phyloP scores from a whole-genome alignment of 2,797 vertebrate genomes.

The Peromyscus nudipes region DNA sequence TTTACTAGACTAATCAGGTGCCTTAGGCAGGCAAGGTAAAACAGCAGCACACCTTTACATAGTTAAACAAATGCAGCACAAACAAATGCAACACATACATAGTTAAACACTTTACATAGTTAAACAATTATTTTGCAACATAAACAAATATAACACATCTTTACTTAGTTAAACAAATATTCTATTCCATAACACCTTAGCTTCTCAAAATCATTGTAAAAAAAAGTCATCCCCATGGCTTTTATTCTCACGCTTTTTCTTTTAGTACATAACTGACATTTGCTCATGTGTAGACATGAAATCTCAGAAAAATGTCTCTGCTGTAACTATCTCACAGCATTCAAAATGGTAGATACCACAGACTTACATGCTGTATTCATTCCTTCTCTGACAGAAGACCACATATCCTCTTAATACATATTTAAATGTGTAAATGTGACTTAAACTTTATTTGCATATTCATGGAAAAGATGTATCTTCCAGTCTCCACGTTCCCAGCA shows the following conservation, averaged over 20 bases:
- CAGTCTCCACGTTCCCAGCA: not conserved
- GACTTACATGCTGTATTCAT: not conserved
- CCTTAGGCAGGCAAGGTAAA: not conserved
- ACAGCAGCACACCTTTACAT: not conserved
- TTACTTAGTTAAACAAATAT: not conserved
- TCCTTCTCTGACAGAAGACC: not conserved
- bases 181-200: not conserved
- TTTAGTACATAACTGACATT: not conserved
- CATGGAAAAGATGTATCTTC: not conserved
- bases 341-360: not conserved
- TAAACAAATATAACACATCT: not conserved
- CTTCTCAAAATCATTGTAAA: not conserved
- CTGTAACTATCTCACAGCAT: slow-evolving; percentile 4
- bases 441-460: slow-evolving; percentile 34
- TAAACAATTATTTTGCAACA: not conserved
- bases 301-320: not conserved
- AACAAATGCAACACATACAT: too few species aligned
- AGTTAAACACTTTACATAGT: not conserved
- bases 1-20: not conserved
- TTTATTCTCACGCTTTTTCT: not conserved
- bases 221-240: not conserved
- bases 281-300: slow-evolving; percentile 24
- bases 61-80: too few species aligned
- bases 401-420: not conserved
- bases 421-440: slow-evolving; percentile 1